phyloP scores from a whole-genome alignment of 1,140 invertebrate species.

The Drosophila teissieri region DNA sequence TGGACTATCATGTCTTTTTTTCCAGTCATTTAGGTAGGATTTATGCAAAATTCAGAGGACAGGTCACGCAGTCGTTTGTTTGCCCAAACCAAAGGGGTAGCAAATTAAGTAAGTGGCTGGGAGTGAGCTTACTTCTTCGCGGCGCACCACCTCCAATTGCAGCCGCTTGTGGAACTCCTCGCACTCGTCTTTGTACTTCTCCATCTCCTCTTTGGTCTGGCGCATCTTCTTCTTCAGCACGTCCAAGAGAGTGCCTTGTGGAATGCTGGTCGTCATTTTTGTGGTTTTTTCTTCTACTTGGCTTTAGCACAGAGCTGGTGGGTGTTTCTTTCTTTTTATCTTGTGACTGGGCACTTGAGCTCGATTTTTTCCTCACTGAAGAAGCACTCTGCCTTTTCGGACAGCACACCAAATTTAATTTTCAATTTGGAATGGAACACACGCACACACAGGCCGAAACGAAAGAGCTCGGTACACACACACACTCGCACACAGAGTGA shows the following conservation, averaged over 20 bases:
- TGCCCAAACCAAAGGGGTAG: slow-evolving; percentile 41
- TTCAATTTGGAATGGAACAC: slow-evolving; percentile 65
- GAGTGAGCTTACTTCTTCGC: slow-evolving; percentile 94
- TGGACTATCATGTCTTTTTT: slow-evolving; percentile 41
- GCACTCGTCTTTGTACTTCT: slow-evolving; percentile 97
- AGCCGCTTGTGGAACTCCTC: slow-evolving; percentile 96
- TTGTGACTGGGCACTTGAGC: slow-evolving; percentile 60
- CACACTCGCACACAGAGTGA: slow-evolving; percentile 52
- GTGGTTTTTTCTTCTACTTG: slow-evolving; percentile 83
- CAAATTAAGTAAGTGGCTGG: slow-evolving; percentile 30
- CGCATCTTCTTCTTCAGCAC: slow-evolving; percentile 99
- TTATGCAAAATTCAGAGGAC: slow-evolving; percentile 51
- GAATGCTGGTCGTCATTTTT: slow-evolving; percentile 94
- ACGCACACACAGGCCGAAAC: slow-evolving; percentile 49
- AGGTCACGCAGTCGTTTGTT: slow-evolving; percentile 40
- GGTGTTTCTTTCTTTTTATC: slow-evolving; percentile 69
- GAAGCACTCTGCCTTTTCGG: slow-evolving; percentile 64
- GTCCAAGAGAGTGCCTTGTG: slow-evolving; percentile 94
- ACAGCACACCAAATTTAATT: slow-evolving; percentile 62
- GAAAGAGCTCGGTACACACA: slow-evolving; percentile 54
- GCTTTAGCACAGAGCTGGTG: slow-evolving; percentile 27
- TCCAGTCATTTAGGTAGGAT: slow-evolving; percentile 38
- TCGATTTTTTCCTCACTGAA: slow-evolving; percentile 29
- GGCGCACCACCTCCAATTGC: slow-evolving; percentile 94
- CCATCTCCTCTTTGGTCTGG: slow-evolving; percentile 98